Conservation (phyloP, 2,888 invertebrate species). For the Coelinius sp. region DNA sequence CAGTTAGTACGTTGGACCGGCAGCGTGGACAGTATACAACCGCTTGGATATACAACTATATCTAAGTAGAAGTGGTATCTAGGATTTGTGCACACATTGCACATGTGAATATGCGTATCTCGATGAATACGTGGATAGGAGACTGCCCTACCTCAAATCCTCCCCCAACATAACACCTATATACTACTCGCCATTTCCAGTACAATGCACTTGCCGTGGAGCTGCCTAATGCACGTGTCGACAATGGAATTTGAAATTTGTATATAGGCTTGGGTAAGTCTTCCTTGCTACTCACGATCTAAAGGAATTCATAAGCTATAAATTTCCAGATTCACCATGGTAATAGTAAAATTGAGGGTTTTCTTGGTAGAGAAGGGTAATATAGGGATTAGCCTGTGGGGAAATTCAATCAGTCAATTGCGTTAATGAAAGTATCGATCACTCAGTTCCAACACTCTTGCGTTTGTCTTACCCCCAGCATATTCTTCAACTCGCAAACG, state of each 20-base stretch:
- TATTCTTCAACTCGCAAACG: too few species aligned
- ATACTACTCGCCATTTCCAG: slow-evolving; percentile 20
- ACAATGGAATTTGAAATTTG: slow-evolving; percentile 50
- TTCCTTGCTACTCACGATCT: neutral
- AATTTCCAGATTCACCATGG: neutral
- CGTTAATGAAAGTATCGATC: too few species aligned
- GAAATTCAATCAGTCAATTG: too few species aligned
- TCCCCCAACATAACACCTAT: slow-evolving; percentile 4
- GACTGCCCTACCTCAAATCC: slow-evolving; percentile 3
- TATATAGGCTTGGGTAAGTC: slow-evolving; percentile 30
- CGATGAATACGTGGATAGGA: slow-evolving; percentile 15
- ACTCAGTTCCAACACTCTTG: too few species aligned
- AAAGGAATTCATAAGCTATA: slow-evolving; percentile 42
- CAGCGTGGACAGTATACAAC: neutral
- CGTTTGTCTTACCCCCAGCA: too few species aligned
- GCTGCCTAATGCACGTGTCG: slow-evolving; percentile 48
- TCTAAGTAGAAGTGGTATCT: neutral
- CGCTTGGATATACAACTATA: slow-evolving; percentile 24
- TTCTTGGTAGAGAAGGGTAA: too few species aligned
- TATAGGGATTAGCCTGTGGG: too few species aligned
- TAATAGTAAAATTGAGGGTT: too few species aligned
- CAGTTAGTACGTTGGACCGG: slow-evolving; percentile 44
- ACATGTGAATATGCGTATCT: slow-evolving; percentile 30
- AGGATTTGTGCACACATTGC: slow-evolving; percentile 14
- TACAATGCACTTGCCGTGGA: slow-evolving; percentile 9